Evolutionary conservation across 2,797 vertebrate genomes (phyloP), one percentile per base, ranked within the genome.

Genomic region (Hozukius guyotensis): DNA sequence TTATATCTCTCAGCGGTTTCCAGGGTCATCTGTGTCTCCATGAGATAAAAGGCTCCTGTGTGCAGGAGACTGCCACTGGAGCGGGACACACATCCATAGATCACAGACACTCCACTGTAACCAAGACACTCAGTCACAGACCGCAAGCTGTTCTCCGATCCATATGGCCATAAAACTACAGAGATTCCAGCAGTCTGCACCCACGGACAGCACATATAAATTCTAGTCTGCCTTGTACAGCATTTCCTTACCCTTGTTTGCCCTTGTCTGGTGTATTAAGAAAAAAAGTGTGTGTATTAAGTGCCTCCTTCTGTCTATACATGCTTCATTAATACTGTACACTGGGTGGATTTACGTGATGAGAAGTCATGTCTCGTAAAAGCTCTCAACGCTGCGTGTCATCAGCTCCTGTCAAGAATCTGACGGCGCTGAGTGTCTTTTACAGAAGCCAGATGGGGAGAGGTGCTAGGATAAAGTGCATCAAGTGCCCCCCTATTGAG

Each of bases 401-500:
- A 85, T 87, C 83, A 71, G 74, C 85, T 82, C 67, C 74, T 83
- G 89, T 90, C 82, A 89, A 65, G 81, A 77, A n/a, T 90, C 78
- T 78, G 89, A 88, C 78, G 75, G 88, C 74, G 60, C 71, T 63
- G 86, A 93, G 90, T 87, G 92, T 88, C 79, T 87, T 82, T 93
- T 92, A 92, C 85, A 88, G 85, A 88, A 94, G 86, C 92, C 92
- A 94, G 91, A 93, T 92, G 91, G 90, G 77, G 66, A 86, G 79
- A 86, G 85, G 88, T 85, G 86, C 83, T 27, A 61, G 87, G 87
- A 89, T 88, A 92, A 81, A 85, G 89, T 89, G 90, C 91, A 92
- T 89, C 88, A 93, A 93, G 92, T 89, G 87, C 88, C 88, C 89
- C 87, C 88, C 93, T 86, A 78, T 91, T 90, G 92, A 94, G 91